Evolutionary conservation across 2,113 vertebrate genomes (phyloP).

Genomic region (Megaceryle maxima): DNA sequence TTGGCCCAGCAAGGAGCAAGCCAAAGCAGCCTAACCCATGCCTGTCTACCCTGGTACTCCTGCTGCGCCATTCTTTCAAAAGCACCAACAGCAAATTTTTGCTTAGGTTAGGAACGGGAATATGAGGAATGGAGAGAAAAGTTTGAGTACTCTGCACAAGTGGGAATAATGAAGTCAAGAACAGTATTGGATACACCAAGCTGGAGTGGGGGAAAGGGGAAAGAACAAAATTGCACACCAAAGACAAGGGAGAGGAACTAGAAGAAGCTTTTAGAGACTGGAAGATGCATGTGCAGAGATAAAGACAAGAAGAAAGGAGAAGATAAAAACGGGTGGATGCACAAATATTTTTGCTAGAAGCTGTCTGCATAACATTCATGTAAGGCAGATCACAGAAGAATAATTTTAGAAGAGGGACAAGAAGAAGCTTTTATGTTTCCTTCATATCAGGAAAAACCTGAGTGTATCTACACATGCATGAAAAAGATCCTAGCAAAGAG

Average conservation of each 20-base stretch:
- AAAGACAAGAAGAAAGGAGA: neutral
- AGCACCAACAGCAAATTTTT: neutral
- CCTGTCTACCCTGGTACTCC: neutral
- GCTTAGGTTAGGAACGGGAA: neutral
- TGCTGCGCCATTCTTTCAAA: neutral
- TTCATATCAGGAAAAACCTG: neutral
- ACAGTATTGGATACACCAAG: rapidly evolving
- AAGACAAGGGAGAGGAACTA: neutral
- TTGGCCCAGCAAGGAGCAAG: neutral
- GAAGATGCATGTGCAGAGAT: neutral
- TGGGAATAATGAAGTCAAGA: neutral
- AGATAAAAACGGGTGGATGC: neutral
- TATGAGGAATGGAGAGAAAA: neutral
- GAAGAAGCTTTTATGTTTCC: neutral
- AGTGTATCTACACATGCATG: rapidly evolving
- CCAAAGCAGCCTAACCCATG: rapidly evolving
- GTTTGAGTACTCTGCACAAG: neutral
- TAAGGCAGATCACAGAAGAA: neutral
- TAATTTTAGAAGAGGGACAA: neutral
- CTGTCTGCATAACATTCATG: rapidly evolving
- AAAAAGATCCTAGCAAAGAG: neutral
- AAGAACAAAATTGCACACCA: neutral
- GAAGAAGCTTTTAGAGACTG: neutral
- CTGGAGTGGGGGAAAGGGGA: neutral
- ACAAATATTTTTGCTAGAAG: neutral